Evolutionary conservation across 1,140 invertebrate genomes (phyloP), one percentile per base, ranked within the genome.

Genomic region (Aphelinus atriplicis): DNA sequence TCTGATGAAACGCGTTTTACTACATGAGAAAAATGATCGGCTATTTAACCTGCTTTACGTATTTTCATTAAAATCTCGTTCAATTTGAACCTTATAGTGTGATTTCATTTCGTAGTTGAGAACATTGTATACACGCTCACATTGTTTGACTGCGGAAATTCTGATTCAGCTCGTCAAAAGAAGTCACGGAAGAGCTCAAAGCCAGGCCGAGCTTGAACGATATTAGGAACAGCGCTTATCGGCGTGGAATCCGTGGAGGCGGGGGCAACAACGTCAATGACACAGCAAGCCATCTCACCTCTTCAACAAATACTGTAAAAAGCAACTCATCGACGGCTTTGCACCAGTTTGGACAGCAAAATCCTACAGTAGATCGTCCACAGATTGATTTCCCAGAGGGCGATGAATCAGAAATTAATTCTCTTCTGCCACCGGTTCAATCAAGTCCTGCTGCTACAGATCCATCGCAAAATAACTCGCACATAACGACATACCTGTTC

Each of bases 401-500:
- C 50, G 55, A 61, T 61, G 63, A 42, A 47, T 43, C n/a, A 1
- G 3, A n/a, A 48, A 63, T 45, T 60, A 7, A 2, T 2, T 56
- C 42, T 26, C 26, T 26, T 26, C 26, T 26, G 26, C 26, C 26
- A 26, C 26, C 26, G 26, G 26, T 26, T 26, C 26, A 26, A 26
- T 26, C 26, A 26, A 26, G 46, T 60, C 56, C 4, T 47, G 3
- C 42, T 45, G 53, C n/a, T 47, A 63, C 10, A 1, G 43, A 3
- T 7, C 6, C 60, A 10, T 48, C 5, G 3, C 26, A 67, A 42
- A 26, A 53, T 42, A 4, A 43, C 42, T 3, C 58, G 6, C 64
- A 51, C 42, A 62, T 76, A 26, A 71, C 50, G 0, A 43, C 75
- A 0, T 76, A 76, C 46, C n/a, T 76, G 1, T 76, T 76, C 7